Conservation (phyloP, 2,888 invertebrate species). For the Limnephilus auricula region DNA sequence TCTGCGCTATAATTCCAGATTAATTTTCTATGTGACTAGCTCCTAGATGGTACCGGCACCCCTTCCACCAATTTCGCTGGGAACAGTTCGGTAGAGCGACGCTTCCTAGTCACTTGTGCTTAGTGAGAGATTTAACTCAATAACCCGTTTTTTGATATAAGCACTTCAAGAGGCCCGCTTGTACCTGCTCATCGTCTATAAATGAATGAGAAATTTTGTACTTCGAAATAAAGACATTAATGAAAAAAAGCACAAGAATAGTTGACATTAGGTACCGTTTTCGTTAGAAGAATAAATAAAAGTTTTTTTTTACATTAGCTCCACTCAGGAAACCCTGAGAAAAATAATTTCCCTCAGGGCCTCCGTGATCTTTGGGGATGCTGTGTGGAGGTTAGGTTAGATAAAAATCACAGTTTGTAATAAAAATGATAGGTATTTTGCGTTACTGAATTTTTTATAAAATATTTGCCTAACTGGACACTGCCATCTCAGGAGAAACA, state of each 20-base stretch:
- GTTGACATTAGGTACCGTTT: neutral
- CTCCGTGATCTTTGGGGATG: no score
- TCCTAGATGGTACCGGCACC: neutral
- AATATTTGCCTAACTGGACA: no score
- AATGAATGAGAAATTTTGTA: neutral
- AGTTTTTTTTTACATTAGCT: no score
- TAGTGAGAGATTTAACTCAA: slow-evolving; percentile 19
- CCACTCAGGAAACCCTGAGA: no score
- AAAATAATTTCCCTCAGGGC: no score
- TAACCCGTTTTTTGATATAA: slow-evolving; percentile 22
- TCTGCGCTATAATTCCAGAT: slow-evolving; percentile 45
- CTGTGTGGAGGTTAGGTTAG: no score
- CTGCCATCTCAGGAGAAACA: no score
- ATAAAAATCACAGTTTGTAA: no score
- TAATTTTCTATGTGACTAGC: slow-evolving; percentile 58
- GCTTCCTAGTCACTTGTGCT: neutral
- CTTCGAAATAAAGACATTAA: neutral
- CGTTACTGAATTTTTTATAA: no score
- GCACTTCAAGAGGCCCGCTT: neutral
- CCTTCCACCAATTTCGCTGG: neutral
- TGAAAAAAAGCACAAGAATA: neutral
- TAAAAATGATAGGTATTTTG: no score
- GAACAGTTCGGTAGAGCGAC: neutral
- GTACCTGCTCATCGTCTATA: neutral
- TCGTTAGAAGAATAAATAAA: no score